Evolutionary conservation across 2,113 vertebrate genomes (phyloP), one percentile per base, ranked within the genome.

Genomic region (Bolborhynchus lineola): DNA sequence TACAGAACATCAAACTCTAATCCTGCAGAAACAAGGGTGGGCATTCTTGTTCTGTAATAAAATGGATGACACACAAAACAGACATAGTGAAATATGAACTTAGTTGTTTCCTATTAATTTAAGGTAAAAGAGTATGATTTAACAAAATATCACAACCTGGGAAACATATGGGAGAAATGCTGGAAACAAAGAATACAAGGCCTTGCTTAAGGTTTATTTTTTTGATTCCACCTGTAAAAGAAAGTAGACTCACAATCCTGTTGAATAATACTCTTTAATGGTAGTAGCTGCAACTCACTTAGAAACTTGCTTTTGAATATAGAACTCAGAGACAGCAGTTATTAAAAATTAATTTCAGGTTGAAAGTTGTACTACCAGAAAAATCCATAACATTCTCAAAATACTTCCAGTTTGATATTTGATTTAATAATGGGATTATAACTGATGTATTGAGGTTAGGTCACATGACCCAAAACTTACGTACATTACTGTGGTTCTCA

Each of bases 351-450:
- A 28, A 15, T 44, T 85, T 65, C 19, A 29, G 14, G 16, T 31
- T 18, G 31, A 67, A 87, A 65, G 21, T 7, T 82, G n/a, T 52
- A 33, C 13, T 35, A n/a, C 15, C 47, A 68, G 35, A 81, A 89
- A 87, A 31, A n/a, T 21, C 23, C 14, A 28, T 69, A 75, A 77
- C 16, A 35, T 57, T 74, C 75, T 63, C 68, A 80, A 92, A 85
- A 60, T 64, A 57, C 18, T 88, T 91, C 7, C 17, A 80, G 21
- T 39, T 59, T 88, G 52, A 59, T 44, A 31, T 52, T 55, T 31
- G 13, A 41, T 76, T 77, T 72, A 85, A 44, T 86, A 86, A 47
- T n/a, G 19, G 18, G 57, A 92, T 91, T 93, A 86, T 16, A 87
- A 79, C 25, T 37, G 31, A 65, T 53, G 24, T 50, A 92, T 83